Base-by-base conservation (phyloP, 2,797 vertebrate species). In the Microcaecilia unicolor region DNA sequence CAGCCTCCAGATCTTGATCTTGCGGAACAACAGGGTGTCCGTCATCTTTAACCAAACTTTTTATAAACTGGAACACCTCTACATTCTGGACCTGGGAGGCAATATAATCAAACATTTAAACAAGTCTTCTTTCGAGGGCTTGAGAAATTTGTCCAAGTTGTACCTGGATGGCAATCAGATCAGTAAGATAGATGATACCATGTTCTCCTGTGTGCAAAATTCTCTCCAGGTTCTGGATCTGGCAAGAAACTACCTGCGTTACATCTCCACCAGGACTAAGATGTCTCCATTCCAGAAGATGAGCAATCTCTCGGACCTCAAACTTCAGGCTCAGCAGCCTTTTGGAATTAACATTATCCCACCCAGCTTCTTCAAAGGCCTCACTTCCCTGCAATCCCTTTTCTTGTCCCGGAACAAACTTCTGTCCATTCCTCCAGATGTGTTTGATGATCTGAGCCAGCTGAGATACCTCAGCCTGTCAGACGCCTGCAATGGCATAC, bases 131-230 rank as follows among this genome's bases (percentile, higher is more conserved):
- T 70, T 95, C 37, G 26, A 40, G 23, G 87, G 85, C 8, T 66
- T 93, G 13, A 33, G 39, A 42, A 64, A 34, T 9, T 57, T 90
- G 1, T 33, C 37, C 6, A 81, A 85, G 4, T 68, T 94, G 7
- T 88, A 92, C 38, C 56, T 95, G 24, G 84, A 89, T 40, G 66
- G 76, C 30, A 94, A 93, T 55, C 59, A 63, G 11, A 66, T 93
- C 5, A 66, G 52, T 49, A 5, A 38, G 18, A 85, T 91, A 15
- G 64, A 67, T 0, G 19, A 19, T 1, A 32, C 22, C 0, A 4
- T 61, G 16, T 78, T 83, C 51, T 13, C 1, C 3, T 45, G 35
- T 9, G 77, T 85, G 48, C 51, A 66, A 48, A 48, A 64, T 42
- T 85, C 76, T 11, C 55, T 85, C 18, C 54, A 63, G 40, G 66